phyloP scores from a whole-genome alignment of 1,140 invertebrate species.

The Neodiprion virginianus region DNA sequence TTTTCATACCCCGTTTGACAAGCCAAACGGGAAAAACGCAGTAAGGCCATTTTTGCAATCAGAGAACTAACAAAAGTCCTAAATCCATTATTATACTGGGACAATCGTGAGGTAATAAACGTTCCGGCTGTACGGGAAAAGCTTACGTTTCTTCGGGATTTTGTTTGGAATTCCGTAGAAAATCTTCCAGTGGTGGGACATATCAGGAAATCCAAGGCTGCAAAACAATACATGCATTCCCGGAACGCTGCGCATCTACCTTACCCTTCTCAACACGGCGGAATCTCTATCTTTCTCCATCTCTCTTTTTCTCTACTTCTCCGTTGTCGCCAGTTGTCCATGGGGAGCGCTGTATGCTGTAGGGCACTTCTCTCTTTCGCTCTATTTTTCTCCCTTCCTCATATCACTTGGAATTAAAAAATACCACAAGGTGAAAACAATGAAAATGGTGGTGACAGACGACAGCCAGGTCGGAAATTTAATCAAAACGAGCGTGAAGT shows the following conservation, averaged over 20 bases:
- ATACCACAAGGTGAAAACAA: not conserved
- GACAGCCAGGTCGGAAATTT: not conserved
- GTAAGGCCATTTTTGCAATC: no score
- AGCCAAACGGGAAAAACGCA: no score
- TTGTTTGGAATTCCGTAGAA: not conserved
- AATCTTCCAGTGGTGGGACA: not conserved
- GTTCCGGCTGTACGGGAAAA: no score
- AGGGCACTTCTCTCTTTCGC: no score
- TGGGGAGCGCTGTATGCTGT: no score
- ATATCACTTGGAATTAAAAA: conserved; percentile 8
- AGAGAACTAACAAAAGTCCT: no score
- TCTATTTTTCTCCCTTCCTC: not conserved
- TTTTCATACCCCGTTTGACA: no score
- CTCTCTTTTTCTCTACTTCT: no score
- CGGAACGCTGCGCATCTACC: not conserved
- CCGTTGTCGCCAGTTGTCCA: no score
- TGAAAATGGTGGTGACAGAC: not conserved
- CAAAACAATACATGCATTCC: conserved; percentile 3
- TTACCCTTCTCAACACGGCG: not conserved
- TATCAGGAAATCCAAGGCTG: not conserved
- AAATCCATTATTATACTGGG: no score
- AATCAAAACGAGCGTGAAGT: no score
- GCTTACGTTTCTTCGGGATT: not conserved
- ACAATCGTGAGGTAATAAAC: no score
- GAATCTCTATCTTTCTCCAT: not conserved